Conservation (phyloP, 35 echinoderm and acorn worm species). For the Ophioderma brevispina region DNA sequence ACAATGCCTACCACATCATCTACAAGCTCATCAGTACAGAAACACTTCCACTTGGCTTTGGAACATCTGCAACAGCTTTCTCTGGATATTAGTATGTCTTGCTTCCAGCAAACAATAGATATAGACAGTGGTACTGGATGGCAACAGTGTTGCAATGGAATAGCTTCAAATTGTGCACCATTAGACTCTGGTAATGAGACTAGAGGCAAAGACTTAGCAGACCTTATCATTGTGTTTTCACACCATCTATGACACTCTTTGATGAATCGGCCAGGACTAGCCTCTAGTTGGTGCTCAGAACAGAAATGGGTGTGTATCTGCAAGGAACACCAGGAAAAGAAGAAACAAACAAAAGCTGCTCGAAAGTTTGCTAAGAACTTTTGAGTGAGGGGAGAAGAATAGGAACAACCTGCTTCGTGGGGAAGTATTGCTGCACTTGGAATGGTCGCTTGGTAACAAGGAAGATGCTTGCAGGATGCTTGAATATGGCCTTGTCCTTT, state of each 20-base stretch:
- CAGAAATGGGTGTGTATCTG: neutral
- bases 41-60: neutral
- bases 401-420: constrained; percentile 79
- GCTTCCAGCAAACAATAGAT: neutral
- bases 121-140: neutral
- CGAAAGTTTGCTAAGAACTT: constrained; percentile 82
- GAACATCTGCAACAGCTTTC: neutral
- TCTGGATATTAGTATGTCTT: neutral
- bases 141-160: neutral
- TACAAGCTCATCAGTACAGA: neutral
- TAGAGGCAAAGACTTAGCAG: neutral
- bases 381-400: constrained; percentile 63
- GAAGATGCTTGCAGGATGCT: constrained; percentile 72
- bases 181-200: neutral
- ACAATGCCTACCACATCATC: neutral
- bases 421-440: constrained; percentile 79
- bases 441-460: constrained; percentile 67
- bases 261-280: neutral
- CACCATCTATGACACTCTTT: constrained; percentile 19
- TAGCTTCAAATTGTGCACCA: neutral
- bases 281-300: constrained; percentile 33
- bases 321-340: constrained; percentile 38
- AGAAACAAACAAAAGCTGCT: constrained; percentile 61
- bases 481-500: constrained; percentile 75
- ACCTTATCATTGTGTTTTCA: constrained; percentile 41